Base-by-base conservation (phyloP, 2,113 vertebrate species). In the Nycticebus coucang region DNA sequence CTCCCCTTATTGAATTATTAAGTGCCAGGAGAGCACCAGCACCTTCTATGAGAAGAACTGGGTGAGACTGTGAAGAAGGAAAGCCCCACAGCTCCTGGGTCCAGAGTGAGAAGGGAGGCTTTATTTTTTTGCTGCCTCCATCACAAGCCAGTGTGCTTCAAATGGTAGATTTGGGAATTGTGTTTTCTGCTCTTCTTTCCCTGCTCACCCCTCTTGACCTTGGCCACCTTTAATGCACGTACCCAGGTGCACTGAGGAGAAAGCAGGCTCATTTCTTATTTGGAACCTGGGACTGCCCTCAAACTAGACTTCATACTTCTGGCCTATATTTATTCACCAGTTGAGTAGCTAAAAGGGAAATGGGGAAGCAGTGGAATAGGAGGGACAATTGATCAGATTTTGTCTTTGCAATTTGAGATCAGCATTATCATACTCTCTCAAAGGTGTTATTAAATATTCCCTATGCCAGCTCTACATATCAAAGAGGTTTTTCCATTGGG, bases 61-160 rank as follows among this genome's bases (percentile, higher is more conserved):
- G 79, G 22, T n/a, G 55, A 41, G 91, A 91, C 69, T 53, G 89
- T 69, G 84, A 84, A 33, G 72, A 94, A 95, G 87, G 68, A 87
- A 95, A 21, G 59, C 28, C 93, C 74, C 81, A 55, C 33, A 71
- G 68, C 71, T 77, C 81, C 69, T 30, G 0, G 12, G 13, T 95
- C 57, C 14, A 79, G 69, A 95, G 64, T 15, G 89, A 92, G 60
- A 96, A 68, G 91, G 84, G 4, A 33, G 66, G 68, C 77, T 68
- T 97, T 85, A 84, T 84, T 97, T 81, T 72, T 79, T 33, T 41
- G 69, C 69, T 87, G 71, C 53, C 45, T 71, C 95, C 93, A 53
- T 94, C 96, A 77, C 30, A 95, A 97, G 81, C 62, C 83, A 97
- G 84, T 21, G 77, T 89, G 68, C 96, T 78, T 89, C 86, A n/a